Conservation (phyloP, 2,888 invertebrate genomes). For the Amiota mariae region DNA sequence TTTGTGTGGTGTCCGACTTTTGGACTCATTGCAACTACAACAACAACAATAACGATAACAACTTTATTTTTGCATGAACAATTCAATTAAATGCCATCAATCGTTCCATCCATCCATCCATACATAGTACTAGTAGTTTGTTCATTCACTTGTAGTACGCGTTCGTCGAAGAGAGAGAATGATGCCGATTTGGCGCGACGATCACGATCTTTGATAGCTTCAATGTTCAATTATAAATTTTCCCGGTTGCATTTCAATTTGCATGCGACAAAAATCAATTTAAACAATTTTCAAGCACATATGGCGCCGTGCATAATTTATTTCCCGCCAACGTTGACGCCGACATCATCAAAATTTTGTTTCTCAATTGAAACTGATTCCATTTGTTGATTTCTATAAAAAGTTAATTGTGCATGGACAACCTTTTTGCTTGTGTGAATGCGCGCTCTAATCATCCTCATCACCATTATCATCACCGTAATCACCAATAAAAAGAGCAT, state of each 20-base stretch:
- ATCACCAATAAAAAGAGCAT: too few species aligned
- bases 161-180: neutral
- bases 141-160: neutral
- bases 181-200: neutral
- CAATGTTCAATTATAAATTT: constrained; percentile 19
- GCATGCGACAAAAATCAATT: constrained; percentile 44
- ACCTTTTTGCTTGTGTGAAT: neutral
- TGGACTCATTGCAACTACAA: neutral
- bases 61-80: constrained; percentile 11
- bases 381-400: neutral
- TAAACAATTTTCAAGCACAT: constrained; percentile 41
- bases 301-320: constrained; percentile 47
- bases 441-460: too few species aligned
- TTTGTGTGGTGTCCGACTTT: neutral
- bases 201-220: neutral
- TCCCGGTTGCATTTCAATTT: constrained; percentile 5
- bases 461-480: too few species aligned
- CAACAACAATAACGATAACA: too few species aligned
- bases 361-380: too few species aligned
- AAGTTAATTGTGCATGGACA: neutral
- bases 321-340: neutral
- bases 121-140: neutral
- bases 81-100: constrained; percentile 25
- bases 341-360: too few species aligned
- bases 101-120: constrained; percentile 1